phyloP scores from a whole-genome alignment of 1,140 invertebrate genomes.

The Aricia agestis region DNA sequence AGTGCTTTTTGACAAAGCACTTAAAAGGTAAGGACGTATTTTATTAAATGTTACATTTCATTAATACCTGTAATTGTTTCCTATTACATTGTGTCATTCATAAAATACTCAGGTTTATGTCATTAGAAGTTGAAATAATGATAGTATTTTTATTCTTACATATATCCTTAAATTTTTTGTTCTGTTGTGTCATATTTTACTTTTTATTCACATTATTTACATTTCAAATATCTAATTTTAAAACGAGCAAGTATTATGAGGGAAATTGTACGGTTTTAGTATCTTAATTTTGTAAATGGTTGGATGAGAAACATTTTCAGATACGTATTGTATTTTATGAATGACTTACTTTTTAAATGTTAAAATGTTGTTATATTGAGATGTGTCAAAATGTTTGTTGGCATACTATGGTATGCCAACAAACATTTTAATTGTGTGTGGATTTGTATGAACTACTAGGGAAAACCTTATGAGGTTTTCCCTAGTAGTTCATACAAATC shows the following conservation, averaged over 20 bases:
- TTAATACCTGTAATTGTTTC: not conserved
- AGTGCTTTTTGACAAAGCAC: constrained; percentile 3
- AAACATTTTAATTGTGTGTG: too few relatives aligned
- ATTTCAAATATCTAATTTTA: too few relatives aligned
- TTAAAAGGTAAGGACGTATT: not conserved
- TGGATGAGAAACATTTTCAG: not conserved
- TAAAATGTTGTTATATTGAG: not conserved
- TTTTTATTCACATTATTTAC: too few relatives aligned
- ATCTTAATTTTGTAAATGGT: too few relatives aligned
- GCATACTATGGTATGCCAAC: not conserved
- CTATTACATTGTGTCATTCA: not conserved
- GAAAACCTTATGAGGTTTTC: not conserved
- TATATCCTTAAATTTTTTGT: too few relatives aligned
- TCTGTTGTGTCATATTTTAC: too few relatives aligned
- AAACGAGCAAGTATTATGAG: too few relatives aligned
- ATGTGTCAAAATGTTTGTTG: not conserved
- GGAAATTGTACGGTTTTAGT: too few relatives aligned
- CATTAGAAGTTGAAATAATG: too few relatives aligned
- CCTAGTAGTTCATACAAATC: not conserved
- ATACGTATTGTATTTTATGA: constrained; percentile 1
- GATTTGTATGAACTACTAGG: not conserved
- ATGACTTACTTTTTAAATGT: not conserved
- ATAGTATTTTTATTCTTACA: too few relatives aligned
- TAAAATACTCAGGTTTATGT: not conserved
- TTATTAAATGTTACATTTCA: not conserved